Evolutionary conservation across 2,113 vertebrate genomes (phyloP), one percentile per base, ranked within the genome.

Genomic region (Cynocephalus volans): DNA sequence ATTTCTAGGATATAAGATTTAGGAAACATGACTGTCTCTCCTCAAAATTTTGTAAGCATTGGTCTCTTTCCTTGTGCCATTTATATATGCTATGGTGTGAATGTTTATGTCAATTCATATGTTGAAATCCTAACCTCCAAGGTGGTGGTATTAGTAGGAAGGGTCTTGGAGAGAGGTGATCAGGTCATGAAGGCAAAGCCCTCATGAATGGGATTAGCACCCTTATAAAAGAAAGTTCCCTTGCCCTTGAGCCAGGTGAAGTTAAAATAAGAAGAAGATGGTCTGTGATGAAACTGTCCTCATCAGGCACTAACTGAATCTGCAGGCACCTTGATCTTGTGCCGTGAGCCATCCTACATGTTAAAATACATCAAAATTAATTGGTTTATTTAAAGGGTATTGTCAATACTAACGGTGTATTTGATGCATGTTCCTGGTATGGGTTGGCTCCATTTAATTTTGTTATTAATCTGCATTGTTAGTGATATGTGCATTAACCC

Each of bases 241-340:
- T 54, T n/a, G 7, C 1, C 10, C 14, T 70, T 60, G 70, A 36
- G 1, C 12, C 9, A 41, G 10, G 4, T 12, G 31, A 26, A 0
- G 12, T 21, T 33, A 19, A 5, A 36, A 17, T 26, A 0, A 23
- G 13, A 58, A 60, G 69, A 67, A 0, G 28, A 7, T 2, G 26
- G 18, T 31, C 50, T 45, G 2, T 56, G 33, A 70, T 10, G 33
- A 11, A 6, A 23, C 33, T 0, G 41, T 17, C 10, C 6, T 10
- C n/a, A 3, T 2, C 48, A 24, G 33, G 50, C 23, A 28, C 28
- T 23, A 77, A 21, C 28, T 23, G 77, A n/a, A 69, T 41, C 26
- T 33, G 4, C 15, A 56, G 31, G 45, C 58, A 8, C 24, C 36
- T 62, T 82, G 58, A 45, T 82, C 54, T 41, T 41, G 41, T 41